phyloP scores from a whole-genome alignment of 2,888 invertebrate genomes.

The Lottia scabra region DNA sequence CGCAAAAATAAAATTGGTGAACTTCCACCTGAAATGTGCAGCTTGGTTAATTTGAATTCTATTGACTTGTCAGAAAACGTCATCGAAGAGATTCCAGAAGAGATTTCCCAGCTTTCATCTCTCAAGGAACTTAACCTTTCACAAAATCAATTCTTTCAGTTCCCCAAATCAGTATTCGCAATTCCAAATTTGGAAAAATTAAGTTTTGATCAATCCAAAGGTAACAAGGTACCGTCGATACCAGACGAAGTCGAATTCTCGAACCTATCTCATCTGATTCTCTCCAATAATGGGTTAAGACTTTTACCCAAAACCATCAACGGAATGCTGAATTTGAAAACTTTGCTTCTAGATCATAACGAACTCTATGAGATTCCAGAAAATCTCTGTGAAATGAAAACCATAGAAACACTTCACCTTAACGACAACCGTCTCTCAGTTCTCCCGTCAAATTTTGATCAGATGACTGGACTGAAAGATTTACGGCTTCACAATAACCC shows the following conservation, averaged over 20 bases:
- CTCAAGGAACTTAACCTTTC: conserved; percentile 58
- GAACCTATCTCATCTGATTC: conserved; percentile 46
- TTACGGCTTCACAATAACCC: conserved; percentile 63
- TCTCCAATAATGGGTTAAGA: conserved; percentile 57
- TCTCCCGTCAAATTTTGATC: conserved; percentile 60
- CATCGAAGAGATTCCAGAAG: conserved; percentile 68
- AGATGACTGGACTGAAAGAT: conserved; percentile 51
- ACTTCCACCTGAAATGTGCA: conserved; percentile 51
- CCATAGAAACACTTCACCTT: conserved; percentile 43
- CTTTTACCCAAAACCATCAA: conserved; percentile 53
- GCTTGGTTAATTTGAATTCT: conserved; percentile 39
- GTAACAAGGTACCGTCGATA: conserved; percentile 46
- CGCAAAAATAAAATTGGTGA: conserved; percentile 45
- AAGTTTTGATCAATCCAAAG: conserved; percentile 56
- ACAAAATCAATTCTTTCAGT: conserved; percentile 59
- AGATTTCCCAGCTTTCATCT: conserved; percentile 82
- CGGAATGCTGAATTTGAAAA: conserved; percentile 52
- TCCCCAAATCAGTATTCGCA: conserved; percentile 56
- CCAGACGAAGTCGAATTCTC: conserved; percentile 57
- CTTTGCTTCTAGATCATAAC: conserved; percentile 12
- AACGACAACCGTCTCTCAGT: conserved; percentile 54
- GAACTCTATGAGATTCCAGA: conserved; percentile 34
- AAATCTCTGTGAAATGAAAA: conserved; percentile 46
- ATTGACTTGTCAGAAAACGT: conserved; percentile 54
- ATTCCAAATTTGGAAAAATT: conserved; percentile 55